phyloP scores from a whole-genome alignment of 2,888 invertebrate species.

The Temnothorax rugatulus region DNA sequence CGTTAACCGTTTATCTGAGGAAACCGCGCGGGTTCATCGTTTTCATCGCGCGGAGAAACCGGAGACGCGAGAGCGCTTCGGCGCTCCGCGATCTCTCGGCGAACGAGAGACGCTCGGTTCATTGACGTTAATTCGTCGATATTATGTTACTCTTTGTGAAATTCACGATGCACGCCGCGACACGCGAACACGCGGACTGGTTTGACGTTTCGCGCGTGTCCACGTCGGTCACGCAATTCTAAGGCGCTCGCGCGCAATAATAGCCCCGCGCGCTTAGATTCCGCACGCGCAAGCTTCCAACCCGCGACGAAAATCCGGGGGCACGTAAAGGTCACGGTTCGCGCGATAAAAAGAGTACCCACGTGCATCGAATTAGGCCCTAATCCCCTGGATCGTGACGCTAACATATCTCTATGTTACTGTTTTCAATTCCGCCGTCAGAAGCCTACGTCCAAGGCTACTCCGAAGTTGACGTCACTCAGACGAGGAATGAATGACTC shows the following conservation, averaged over 20 bases:
- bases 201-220: not conserved
- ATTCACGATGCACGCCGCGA: slow-evolving; percentile 7
- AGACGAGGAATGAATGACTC: not conserved
- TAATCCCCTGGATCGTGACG: not conserved
- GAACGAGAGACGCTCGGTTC: not conserved
- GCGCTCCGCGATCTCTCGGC: not conserved
- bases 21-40: not conserved
- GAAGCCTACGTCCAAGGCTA: slow-evolving; percentile 1
- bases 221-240: slow-evolving; percentile 74
- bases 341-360: slow-evolving; percentile 32
- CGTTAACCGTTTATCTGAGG: not conserved
- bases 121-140: slow-evolving; percentile 8
- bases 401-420: not conserved
- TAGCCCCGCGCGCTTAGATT: slow-evolving; percentile 66
- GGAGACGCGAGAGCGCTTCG: not conserved
- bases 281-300: slow-evolving; percentile 8
- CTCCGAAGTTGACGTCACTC: not conserved
- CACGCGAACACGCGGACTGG: not conserved
- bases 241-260: slow-evolving; percentile 72
- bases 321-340: not conserved
- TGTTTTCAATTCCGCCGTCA: slow-evolving; percentile 4
- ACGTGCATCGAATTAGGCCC: not conserved
- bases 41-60: not conserved
- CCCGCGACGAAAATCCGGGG: not conserved
- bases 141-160: slow-evolving; percentile 3